These are phyloP conservation scores for Lepidurus apus DNA, from an alignment of 1,140 invertebrate genomes.

Conservation along the genomic window DNA sequence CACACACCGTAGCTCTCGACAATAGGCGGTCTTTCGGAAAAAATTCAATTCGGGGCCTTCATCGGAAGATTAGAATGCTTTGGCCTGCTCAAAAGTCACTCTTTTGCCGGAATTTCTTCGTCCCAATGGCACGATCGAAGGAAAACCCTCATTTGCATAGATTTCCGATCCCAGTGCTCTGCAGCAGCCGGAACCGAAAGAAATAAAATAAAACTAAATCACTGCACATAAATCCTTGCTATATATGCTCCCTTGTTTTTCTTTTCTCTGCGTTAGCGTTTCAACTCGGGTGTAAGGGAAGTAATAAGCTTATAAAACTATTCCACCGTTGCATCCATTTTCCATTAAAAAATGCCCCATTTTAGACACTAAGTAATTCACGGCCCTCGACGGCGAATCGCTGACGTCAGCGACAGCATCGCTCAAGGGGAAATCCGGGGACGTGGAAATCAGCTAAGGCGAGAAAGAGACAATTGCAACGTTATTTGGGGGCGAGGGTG, in stretches of 20 bases:
- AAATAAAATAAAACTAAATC: too few species aligned
- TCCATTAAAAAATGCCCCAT: constrained; percentile 3
- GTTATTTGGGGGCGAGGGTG: too few species aligned
- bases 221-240: too few species aligned
- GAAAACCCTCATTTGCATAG: too few species aligned
- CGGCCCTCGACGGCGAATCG: neutral
- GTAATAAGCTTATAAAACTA: neutral
- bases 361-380: neutral
- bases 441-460: too few species aligned
- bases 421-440: neutral
- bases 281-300: neutral
- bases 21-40: neutral
- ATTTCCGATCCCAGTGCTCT: too few species aligned
- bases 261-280: neutral
- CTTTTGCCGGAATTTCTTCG: too few species aligned
- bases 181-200: too few species aligned
- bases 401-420: neutral
- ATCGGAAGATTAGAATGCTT: neutral
- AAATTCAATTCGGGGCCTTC: neutral
- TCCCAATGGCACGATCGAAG: too few species aligned
- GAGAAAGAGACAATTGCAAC: too few species aligned
- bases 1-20: neutral
- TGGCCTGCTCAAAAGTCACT: neutral
- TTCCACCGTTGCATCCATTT: neutral
- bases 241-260: too few species aligned